Base-by-base conservation (phyloP, 2,888 invertebrate genomes). In the Perdita meconis region DNA sequence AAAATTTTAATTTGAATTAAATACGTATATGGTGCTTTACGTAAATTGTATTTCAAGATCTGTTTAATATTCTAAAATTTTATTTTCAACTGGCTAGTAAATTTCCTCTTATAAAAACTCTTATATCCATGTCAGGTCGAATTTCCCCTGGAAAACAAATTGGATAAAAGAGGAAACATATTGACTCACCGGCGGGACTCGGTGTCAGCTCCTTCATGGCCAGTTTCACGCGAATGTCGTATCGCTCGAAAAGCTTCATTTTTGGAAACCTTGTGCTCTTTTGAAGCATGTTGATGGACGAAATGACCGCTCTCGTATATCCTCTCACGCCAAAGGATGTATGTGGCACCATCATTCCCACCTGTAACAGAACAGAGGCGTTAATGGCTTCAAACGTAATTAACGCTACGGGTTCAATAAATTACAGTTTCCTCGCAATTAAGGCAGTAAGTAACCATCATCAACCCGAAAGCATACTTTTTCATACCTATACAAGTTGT, bases 291-390 rank as follows among this genome's bases (percentile, higher is more conserved):
- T 94, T 93, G 86, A 96, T 94, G 47, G 96, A 95, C 64, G 94
- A 94, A 77, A 95, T 95, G 78, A 95, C 95, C 69, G 96, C 95
- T 89, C 95, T 95, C 70, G 94, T 95, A 92, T 96, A 96, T 89
- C 96, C 96, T 71, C 96, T 94, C 74, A 94, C 94, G 81, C 96
- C 96, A 91, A 96, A 97, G 82, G 95, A 94, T 89, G 96, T 96
- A 90, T 96, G 95, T 10, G 97, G 96, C 86, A 96, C 95, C 82
- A 96, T 95, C 90, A 96, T 94, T 53, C 96, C 96, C 84, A 96
- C 95, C 91, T 95, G 93, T 75, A 81, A 86, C 63, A 70, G 26
- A 51, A 44, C 60, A 51, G 13, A 75, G 8, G 26, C 12, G 19
- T 22, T 6, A 3, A 38, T 66, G n/a, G n/a, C 30, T 6, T 16